phyloP scores from a whole-genome alignment of 2,113 vertebrate species.

The Malurus alboscapulatus region DNA sequence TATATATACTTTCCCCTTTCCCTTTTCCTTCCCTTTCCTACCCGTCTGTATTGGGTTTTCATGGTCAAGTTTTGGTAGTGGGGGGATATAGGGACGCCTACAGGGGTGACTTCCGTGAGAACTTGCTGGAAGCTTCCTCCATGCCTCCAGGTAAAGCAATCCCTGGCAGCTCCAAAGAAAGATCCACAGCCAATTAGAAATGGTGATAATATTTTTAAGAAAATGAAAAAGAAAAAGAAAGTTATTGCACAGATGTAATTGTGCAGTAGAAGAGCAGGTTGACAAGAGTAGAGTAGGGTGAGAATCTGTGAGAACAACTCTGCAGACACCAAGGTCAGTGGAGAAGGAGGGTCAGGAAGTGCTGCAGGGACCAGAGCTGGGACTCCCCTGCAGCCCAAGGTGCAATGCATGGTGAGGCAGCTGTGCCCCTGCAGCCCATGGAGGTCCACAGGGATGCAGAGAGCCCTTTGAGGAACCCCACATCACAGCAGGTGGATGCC shows the following conservation, averaged over 20 bases:
- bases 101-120: not conserved
- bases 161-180: not conserved
- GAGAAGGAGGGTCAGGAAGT: not conserved
- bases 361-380: not conserved
- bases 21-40: not conserved
- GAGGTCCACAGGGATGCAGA: not conserved
- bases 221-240: not conserved
- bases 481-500: accelerated
- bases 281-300: not conserved
- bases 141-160: not conserved
- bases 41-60: not conserved
- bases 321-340: not conserved
- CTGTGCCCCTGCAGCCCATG: no score
- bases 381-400: accelerated
- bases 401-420: not conserved
- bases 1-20: no score
- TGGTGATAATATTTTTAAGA: no score
- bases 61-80: not conserved
- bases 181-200: not conserved
- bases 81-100: not conserved
- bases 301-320: not conserved
- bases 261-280: not conserved
- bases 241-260: no score
- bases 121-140: not conserved
- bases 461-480: not conserved